Base-by-base conservation (phyloP, 2,888 invertebrate genomes). In the Griposia aprilina region DNA sequence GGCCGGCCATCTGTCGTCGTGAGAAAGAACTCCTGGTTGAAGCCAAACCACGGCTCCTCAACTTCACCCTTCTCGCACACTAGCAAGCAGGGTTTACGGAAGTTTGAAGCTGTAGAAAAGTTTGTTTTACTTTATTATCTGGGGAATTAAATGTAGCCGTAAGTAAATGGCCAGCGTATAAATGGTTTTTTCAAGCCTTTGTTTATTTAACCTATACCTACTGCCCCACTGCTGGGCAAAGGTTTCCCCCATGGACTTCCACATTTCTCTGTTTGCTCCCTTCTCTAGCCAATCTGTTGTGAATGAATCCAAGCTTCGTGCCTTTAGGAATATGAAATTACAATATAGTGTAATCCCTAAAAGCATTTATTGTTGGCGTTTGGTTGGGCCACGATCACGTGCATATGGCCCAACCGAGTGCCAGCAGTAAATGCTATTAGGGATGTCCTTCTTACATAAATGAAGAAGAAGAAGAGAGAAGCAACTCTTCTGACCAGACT, bases 31-130 rank as follows among this genome's bases (percentile, higher is more conserved):
- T 97, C 97, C 91, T 98, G 98, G 90, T 98, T 98, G 91, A 98
- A 97, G 7, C 98, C 98, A 90, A 98, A 98, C 98, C 97, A 97
- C 0, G 98, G 98, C 84, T 98, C 97, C 80, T 97, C 97, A 5
- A 97, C 97, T 55, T 97, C 97, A 1, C 90, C 94, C 63, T 97
- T 97, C 87, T 97, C 97, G 74, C 97, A 97, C 78, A 97, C 91
- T 8, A 97, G 95, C 48, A 97, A 95, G 82, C 96, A 96, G 48
- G 72, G 84, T 83, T 97, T 97, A 11, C 97, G 94, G 80, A 81
- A 89, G 82, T 97, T 97, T 8, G 96, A 86, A 0, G 85, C 96
- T 97, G 78, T 52, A 52, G 0, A 73, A 71, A 87, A 70, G 23
- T 59, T 48, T 63, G 13, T 59, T 57, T 60, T 30, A 86, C 20